Base-by-base conservation (phyloP, 2,888 invertebrate genomes). In the Ornithoptera alexandrae region DNA sequence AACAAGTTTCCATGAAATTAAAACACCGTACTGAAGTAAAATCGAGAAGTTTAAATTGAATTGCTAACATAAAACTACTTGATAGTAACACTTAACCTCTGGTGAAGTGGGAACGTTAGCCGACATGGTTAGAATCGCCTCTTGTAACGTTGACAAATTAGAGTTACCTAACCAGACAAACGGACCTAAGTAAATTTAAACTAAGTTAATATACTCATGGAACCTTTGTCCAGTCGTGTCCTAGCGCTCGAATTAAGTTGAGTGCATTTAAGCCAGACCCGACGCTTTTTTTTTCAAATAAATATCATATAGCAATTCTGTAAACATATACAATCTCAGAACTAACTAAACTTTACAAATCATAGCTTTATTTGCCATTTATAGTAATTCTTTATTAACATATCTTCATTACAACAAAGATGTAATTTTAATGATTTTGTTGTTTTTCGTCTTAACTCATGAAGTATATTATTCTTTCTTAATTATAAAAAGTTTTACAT, bases 91-190 rank as follows among this genome's bases (percentile, higher is more conserved):
- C 50, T 50, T 50, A 15, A 39, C 18, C 10, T 18, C 50, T 15
- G 50, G 17, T 15, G 18, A 53, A 53, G 53, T 53, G 53, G 18
- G 7, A 53, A 53, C n/a, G 53, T n/a, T 53, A 53, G 3, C n/a
- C 53, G 18, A 2, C 53, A 1, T 53, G n/a, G 18, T 53, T n/a
- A 8, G n/a, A 5, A 12, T 53, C n/a, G 53, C 18, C 53, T 7
- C n/a, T n/a, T n/a, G 53, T 18, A 53, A 53, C 53, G 6, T 53
- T 53, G 36, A 36, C n/a, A 65, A 65, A 57, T 63, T 63, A 30
- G 42, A 65, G 58, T 65, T 24, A 65, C 42, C 58, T 24, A 57
- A 65, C 58, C 24, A 39, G 22, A 58, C 65, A 65, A 65, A 58
- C 46, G n/a, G 24, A 24, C 58, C 57, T 57, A 39, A 65, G 39